Evolutionary conservation across 1,140 invertebrate genomes (phyloP), one percentile per base, ranked within the genome.

Genomic region (Bemisia tabaci): DNA sequence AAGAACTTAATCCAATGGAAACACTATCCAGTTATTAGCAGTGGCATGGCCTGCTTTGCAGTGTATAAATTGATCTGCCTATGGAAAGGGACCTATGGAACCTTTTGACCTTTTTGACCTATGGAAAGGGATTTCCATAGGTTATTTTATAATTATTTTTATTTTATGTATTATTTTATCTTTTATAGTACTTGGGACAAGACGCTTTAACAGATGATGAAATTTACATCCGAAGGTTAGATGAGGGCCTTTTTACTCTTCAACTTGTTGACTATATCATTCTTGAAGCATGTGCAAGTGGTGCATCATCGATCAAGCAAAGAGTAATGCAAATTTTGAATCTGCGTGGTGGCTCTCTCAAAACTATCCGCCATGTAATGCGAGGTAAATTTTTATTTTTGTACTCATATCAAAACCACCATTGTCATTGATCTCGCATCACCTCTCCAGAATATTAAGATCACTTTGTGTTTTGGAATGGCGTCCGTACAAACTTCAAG

Each of bases 241-340:
- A 97, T 66, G 89, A 89, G 1, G 97, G 97, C 0, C 79, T 99
- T 12, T 99, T 98, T 75, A 96, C 94, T 0, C 80, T 99, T 48
- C 96, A 99, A 79, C 81, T 97, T 62, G 87, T 98, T 59, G 95
- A 98, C 79, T 95, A 95, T 75, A 91, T 98, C 68, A 90, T 98
- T 75, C 78, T 98, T 63, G 95, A 98, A 79, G 87, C 94, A 26
- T 95, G 92, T 74, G 86, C 88, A 5, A 82, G 84, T 26, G 85
- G 86, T 1, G 83, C 86, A 48, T 76, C 86, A 1, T 82, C 85
- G 2, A 86, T 96, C 1, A 95, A 95, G 77, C 91, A 95, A 74
- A 79, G 93, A 69, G 91, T 97, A 1, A 84, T 90, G 61, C 87
- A 94, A 73, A 94, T 96, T 72, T 78, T 98, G 24, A 94, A 93